These are phyloP conservation scores for Porites divaricata DNA, from an alignment of 92 coral and sea anemone species.

Conservation along the genomic window DNA sequence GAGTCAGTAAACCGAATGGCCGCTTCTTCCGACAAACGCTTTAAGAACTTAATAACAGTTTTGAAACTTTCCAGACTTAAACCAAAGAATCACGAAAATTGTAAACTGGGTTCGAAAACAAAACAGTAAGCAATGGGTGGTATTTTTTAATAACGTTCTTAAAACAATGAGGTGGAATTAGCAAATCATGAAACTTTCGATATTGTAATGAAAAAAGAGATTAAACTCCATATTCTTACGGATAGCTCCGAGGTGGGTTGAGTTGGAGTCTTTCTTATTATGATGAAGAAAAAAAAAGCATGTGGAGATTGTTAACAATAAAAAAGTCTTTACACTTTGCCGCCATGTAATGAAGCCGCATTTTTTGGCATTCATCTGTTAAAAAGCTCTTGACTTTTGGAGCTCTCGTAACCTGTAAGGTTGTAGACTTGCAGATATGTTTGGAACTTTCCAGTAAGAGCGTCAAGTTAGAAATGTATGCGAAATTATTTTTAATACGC, in stretches of 20 bases:
- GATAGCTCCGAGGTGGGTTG: not conserved
- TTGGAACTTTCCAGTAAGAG: constrained; percentile 13
- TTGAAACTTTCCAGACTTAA: not conserved
- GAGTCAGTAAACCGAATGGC: not conserved
- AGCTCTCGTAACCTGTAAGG: not conserved
- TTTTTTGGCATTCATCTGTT: constrained; percentile 28
- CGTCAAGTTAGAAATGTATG: not conserved
- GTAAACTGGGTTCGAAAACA: constrained; percentile 30
- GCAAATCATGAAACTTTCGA: not conserved
- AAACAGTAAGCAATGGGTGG: constrained; percentile 44
- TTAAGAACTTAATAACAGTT: constrained; percentile 8
- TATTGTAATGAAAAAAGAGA: constrained; percentile 22
- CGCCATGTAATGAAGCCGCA: constrained; percentile 45
- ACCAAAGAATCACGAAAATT: constrained; percentile 17
- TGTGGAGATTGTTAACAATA: constrained; percentile 32
- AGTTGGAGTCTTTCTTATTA: not conserved
- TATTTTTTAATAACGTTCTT: constrained; percentile 36
- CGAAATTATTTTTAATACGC: not conserved
- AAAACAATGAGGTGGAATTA: constrained; percentile 22
- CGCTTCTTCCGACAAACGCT: not conserved
- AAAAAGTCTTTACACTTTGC: constrained; percentile 37
- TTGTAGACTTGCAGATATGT: not conserved
- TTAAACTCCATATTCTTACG: not conserved
- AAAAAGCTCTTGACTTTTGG: constrained; percentile 12
- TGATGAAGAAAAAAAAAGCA: constrained; percentile 15